These are phyloP conservation scores for Tarsius wallacei DNA, from an alignment of 2,797 vertebrate species.

Conservation along the genomic window DNA sequence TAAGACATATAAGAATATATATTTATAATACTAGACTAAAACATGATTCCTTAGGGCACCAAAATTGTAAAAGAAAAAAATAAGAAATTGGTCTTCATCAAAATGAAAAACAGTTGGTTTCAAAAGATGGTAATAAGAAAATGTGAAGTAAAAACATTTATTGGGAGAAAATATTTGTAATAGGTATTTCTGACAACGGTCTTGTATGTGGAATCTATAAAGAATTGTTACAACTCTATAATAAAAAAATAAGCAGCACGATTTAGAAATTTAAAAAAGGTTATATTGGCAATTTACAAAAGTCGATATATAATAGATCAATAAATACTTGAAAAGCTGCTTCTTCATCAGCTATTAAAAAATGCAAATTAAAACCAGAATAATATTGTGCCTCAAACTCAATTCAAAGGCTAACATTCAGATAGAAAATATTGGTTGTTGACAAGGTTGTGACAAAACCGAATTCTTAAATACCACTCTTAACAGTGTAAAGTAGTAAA, in stretches of 20 bases:
- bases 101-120: neutral
- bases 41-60: neutral
- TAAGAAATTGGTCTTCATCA: neutral
- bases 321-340: neutral
- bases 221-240: neutral
- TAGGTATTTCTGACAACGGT: neutral
- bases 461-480: neutral
- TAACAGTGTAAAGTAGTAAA: neutral
- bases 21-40: neutral
- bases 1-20: neutral
- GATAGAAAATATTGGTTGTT: neutral
- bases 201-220: neutral
- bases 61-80: neutral
- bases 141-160: neutral
- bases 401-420: neutral
- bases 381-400: neutral
- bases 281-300: neutral
- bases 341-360: neutral
- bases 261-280: neutral
- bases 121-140: neutral
- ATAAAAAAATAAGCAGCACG: neutral
- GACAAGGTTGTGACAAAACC: neutral
- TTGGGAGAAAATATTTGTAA: neutral
- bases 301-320: neutral
- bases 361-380: neutral